Percentiles rank a stretch among this genome's conserved stretches.
Conservation (phyloP, 2,113 vertebrate genomes). For the Perccottus glenii region DNA sequence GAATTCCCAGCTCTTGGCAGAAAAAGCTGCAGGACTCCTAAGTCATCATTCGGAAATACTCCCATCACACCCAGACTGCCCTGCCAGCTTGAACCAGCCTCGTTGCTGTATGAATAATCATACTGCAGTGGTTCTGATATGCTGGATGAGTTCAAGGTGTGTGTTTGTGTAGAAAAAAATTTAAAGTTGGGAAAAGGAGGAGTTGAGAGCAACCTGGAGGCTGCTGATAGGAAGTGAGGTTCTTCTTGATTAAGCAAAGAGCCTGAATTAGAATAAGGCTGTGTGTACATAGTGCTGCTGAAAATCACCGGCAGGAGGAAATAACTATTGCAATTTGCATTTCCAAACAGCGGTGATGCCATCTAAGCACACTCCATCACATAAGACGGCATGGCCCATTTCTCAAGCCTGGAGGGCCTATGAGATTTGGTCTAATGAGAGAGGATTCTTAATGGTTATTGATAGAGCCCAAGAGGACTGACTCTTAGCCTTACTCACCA, state of each 20-base stretch:
- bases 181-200: constrained; percentile 24
- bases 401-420: constrained; percentile 45
- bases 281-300: constrained; percentile 41
- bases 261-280: constrained; percentile 48
- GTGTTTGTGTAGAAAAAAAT: constrained; percentile 12
- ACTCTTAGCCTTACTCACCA: constrained; percentile 41
- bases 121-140: constrained; percentile 39
- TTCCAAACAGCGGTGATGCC: constrained; percentile 56
- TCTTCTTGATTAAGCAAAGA: constrained; percentile 63
- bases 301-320: constrained; percentile 44
- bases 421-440: constrained; percentile 68
- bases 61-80: constrained; percentile 46
- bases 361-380: constrained; percentile 54
- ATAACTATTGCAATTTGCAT: constrained; percentile 63
- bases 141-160: constrained; percentile 34
- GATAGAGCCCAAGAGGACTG: constrained; percentile 64
- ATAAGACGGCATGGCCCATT: constrained; percentile 42
- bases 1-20: constrained; percentile 61
- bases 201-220: constrained; percentile 32
- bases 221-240: constrained; percentile 26
- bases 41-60: constrained; percentile 64
- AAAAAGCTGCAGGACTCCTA: constrained; percentile 44
- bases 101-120: constrained; percentile 61
- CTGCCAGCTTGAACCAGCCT: constrained; percentile 48
- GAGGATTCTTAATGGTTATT: constrained; percentile 72